phyloP scores from a whole-genome alignment of 2,113 vertebrate species.

The Scytalopus superciliaris region DNA sequence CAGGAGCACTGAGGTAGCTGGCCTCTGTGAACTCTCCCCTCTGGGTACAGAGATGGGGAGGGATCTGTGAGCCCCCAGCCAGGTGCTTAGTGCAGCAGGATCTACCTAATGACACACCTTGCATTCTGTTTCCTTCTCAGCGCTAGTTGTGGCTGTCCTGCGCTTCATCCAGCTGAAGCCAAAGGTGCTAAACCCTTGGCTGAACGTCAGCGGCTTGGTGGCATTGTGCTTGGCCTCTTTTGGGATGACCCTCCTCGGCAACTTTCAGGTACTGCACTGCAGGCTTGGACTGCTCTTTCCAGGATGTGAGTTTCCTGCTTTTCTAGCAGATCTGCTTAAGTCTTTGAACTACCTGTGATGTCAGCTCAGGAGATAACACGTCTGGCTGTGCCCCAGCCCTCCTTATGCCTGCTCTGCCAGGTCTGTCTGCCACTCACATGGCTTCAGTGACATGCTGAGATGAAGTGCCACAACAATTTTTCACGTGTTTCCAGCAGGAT shows the following conservation, averaged over 20 bases:
- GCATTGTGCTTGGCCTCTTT: constrained; percentile 81
- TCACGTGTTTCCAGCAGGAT: not conserved
- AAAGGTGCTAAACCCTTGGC: constrained; percentile 79
- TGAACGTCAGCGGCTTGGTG: constrained; percentile 82
- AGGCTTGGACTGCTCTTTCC: not conserved
- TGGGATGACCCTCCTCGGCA: constrained; percentile 91
- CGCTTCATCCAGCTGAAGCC: constrained; percentile 90
- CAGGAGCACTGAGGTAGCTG: not conserved
- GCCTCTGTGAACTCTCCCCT: not conserved
- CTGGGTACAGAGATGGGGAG: not conserved
- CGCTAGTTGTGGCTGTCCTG: constrained; percentile 82
- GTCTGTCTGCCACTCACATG: rapidly evolving
- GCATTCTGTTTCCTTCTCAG: constrained; percentile 68
- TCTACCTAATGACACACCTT: not conserved
- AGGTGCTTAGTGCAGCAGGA: not conserved
- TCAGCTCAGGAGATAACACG: not conserved
- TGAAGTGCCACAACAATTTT: not conserved
- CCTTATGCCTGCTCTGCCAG: not conserved
- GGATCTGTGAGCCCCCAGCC: not conserved
- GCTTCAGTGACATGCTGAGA: not conserved
- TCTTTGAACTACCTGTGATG: not conserved
- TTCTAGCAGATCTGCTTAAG: not conserved
- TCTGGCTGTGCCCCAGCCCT: not conserved
- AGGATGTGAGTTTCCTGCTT: not conserved
- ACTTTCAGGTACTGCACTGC: constrained; percentile 85